Conservation (phyloP, 2,888 invertebrate genomes). For the Eristalis arbustorum region DNA sequence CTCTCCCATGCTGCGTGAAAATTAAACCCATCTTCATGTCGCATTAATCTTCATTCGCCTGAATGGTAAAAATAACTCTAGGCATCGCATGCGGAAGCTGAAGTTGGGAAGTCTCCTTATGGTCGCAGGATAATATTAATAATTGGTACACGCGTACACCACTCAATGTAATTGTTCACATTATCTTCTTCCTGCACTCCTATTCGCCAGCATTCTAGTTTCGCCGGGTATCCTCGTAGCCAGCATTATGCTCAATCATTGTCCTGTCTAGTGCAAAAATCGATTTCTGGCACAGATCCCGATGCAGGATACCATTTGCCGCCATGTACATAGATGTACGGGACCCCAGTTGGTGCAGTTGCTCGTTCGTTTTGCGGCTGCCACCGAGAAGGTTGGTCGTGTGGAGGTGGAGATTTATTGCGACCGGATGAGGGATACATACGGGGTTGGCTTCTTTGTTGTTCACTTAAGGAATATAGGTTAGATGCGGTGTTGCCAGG, state of each 20-base stretch:
- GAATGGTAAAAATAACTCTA: not conserved
- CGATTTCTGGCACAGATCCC: slow-evolving; percentile 47
- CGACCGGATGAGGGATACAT: slow-evolving; percentile 3
- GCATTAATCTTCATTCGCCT: slow-evolving; percentile 42
- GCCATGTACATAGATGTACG: not conserved
- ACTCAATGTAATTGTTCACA: slow-evolving; percentile 35
- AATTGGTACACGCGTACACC: slow-evolving; percentile 31
- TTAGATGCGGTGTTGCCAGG: slow-evolving; percentile 31
- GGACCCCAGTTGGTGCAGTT: slow-evolving; percentile 21
- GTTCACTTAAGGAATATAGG: slow-evolving; percentile 33
- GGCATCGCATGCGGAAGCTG: not conserved
- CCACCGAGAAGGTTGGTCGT: slow-evolving; percentile 2
- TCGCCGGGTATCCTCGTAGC: not conserved
- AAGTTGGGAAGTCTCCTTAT: not conserved
- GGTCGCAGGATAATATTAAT: not conserved
- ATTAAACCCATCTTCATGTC: slow-evolving; percentile 8
- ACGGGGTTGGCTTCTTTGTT: slow-evolving; percentile 16
- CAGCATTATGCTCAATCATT: slow-evolving; percentile 22
- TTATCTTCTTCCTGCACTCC: slow-evolving; percentile 18
- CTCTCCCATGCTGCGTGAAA: not conserved
- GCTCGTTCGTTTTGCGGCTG: not conserved
- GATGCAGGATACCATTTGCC: slow-evolving; percentile 6
- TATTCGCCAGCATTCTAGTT: not conserved
- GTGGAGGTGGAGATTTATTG: slow-evolving; percentile 37
- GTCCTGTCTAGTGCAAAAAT: slow-evolving; percentile 34